Evolutionary conservation across 2,888 invertebrate species (phyloP).

Genomic region (Aleiodes leptofemur): DNA sequence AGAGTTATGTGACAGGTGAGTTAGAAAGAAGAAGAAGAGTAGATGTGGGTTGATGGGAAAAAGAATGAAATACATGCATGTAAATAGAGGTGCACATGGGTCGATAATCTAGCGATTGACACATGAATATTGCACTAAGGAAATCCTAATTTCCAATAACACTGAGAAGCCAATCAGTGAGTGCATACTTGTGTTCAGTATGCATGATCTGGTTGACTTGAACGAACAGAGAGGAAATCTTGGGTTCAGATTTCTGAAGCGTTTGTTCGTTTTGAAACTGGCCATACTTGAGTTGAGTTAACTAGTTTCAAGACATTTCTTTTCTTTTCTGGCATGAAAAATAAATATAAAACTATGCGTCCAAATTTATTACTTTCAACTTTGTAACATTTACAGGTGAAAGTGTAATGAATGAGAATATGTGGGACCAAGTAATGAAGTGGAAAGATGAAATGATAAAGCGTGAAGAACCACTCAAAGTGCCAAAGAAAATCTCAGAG

Average conservation of each 20-base stretch:
- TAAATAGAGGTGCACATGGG: slow-evolving; percentile 1
- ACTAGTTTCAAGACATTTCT: no score
- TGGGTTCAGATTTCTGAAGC: slow-evolving; percentile 35
- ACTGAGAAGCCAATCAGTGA: slow-evolving; percentile 8
- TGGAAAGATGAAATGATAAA: slow-evolving; percentile 25
- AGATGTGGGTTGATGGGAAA: slow-evolving; percentile 11
- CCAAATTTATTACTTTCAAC: background rate
- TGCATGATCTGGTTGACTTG: slow-evolving; percentile 26
- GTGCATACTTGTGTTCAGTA: slow-evolving; percentile 19
- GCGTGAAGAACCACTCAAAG: slow-evolving; percentile 3
- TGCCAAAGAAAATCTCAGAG: slow-evolving; percentile 37
- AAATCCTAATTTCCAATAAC: background rate
- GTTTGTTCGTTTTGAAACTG: slow-evolving; percentile 23
- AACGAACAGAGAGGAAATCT: slow-evolving; percentile 33
- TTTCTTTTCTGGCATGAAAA: no score
- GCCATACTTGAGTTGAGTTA: slow-evolving; percentile 32
- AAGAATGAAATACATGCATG: slow-evolving; percentile 16
- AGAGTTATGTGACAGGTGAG: background rate
- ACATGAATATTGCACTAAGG: slow-evolving; percentile 7
- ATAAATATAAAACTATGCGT: no score
- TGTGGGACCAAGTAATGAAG: slow-evolving; percentile 22
- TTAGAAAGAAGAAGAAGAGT: background rate
- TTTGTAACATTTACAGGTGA: slow-evolving; percentile 12
- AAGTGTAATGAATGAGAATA: slow-evolving; percentile 23
- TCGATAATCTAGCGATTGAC: slow-evolving; percentile 20